Base-by-base conservation (phyloP, 1,140 invertebrate genomes). In the Megalopta genalis region DNA sequence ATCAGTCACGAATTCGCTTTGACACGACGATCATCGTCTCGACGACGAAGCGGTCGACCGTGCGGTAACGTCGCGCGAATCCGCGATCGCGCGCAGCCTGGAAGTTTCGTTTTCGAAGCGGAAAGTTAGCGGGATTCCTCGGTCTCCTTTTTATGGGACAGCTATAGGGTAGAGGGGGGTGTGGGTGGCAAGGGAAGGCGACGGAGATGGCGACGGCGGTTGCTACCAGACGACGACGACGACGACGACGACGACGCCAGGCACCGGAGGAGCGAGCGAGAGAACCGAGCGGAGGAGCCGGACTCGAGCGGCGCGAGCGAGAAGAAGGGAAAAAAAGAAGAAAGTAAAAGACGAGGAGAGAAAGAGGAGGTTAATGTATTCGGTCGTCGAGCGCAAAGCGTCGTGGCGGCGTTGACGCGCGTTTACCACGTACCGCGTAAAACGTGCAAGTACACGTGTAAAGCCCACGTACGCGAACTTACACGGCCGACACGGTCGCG, bases 301-400 rank as follows among this genome's bases (percentile, higher is more conserved):
- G 23, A 52, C 7, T 2, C 21, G 10, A 72, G 12, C 18, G 21
- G 64, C 21, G 18, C 18, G 65, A 25, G 23, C 18, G 21, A 67
- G 52, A 37, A n/a, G 25, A 42, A 46, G 27, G 21, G 25, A 23
- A 25, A 9, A n/a, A 6, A 39, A 3, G 8, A 9, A 65, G 54
- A 2, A 25, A 39, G 10, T 32, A 32, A 32, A 32, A 32, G 32
- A 32, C 32, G 8, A n/a, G 57, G 37, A 2, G 16, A 46, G 42
- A 49, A 63, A 42, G 52, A 49, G 59, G 59, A 59, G 71, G 63
- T 85, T 86, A 71, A 86, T 77, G 77, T 80, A 85, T 85, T 79
- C 80, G 67, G 71, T 76, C 67, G 74, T 54, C 67, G 68, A 78
- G 83, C 63, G 75, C 79, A 81, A 81, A 81, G 80, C 62, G 65